Conservation (phyloP, 2,888 invertebrate genomes). For the Phaonia tiefii region DNA sequence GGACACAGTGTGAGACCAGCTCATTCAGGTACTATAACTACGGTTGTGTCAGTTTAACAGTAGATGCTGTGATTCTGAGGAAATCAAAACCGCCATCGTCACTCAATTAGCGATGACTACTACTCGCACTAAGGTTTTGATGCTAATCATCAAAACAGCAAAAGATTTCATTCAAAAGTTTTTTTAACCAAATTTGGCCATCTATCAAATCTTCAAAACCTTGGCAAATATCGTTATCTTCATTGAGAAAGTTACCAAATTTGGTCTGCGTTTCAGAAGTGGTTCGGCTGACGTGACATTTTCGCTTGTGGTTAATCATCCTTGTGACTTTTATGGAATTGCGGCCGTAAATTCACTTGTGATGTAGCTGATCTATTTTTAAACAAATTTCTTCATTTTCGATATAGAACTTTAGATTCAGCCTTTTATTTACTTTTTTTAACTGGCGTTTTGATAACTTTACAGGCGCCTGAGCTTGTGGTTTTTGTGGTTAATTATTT, state of each 20-base stretch:
- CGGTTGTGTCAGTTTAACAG: too few species aligned
- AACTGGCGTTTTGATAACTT: slow-evolving; percentile 10
- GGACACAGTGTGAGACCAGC: too few species aligned
- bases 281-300: too few species aligned
- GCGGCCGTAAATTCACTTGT: slow-evolving; percentile 45
- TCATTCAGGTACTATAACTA: too few species aligned
- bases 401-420: not conserved
- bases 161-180: not conserved
- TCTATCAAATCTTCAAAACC: too few species aligned
- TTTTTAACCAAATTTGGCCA: slow-evolving; percentile 16
- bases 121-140: too few species aligned
- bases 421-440: slow-evolving; percentile 3
- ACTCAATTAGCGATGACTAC: too few species aligned
- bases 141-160: too few species aligned
- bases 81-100: slow-evolving; percentile 1
- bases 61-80: too few species aligned
- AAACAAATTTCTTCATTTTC: slow-evolving; percentile 55
- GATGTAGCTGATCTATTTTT: slow-evolving; percentile 58
- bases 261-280: slow-evolving; percentile 11
- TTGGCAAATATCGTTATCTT: not conserved
- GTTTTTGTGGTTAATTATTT: slow-evolving; percentile 48
- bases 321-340: too few species aligned
- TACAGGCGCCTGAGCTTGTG: not conserved
- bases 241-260: slow-evolving; percentile 7
- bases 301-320: not conserved